phyloP scores from a whole-genome alignment of 2,113 vertebrate species.

The Otocyon megalotis region DNA sequence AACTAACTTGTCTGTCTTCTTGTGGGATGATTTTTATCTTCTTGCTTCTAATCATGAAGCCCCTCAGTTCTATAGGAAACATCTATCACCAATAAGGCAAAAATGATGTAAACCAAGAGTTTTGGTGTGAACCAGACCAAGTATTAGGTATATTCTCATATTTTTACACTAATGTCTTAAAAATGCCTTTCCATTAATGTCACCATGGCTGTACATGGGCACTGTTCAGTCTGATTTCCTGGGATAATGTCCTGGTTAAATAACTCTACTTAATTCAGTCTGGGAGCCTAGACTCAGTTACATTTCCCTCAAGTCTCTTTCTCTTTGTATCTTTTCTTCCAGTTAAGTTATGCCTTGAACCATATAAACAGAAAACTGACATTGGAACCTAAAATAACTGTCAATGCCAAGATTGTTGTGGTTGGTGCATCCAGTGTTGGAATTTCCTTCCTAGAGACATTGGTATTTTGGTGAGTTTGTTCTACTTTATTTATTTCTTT shows the following conservation, averaged over 20 bases:
- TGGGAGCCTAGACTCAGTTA: not conserved
- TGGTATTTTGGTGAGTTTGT: slow-evolving; percentile 94
- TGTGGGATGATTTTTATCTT: slow-evolving; percentile 26
- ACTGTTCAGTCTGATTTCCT: slow-evolving; percentile 13
- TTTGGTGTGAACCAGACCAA: not conserved
- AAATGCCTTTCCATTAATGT: slow-evolving; percentile 12
- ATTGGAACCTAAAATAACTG: slow-evolving; percentile 90
- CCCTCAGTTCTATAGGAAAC: not conserved
- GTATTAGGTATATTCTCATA: not conserved
- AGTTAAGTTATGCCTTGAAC: slow-evolving; percentile 92
- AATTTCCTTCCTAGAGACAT: slow-evolving; percentile 93
- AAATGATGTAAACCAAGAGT: slow-evolving; percentile 19
- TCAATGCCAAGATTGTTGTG: slow-evolving; percentile 94
- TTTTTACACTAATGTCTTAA: slow-evolving; percentile 3
- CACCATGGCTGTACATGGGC: not conserved
- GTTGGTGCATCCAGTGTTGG: slow-evolving; percentile 95
- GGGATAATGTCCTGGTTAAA: not conserved
- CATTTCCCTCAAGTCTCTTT: not conserved
- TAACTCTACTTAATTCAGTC: not conserved
- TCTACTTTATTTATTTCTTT: slow-evolving; percentile 64
- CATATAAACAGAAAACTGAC: slow-evolving; percentile 94
- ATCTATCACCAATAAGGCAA: not conserved
- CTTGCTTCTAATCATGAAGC: not conserved
- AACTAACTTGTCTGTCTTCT: not conserved
- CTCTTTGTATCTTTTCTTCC: slow-evolving; percentile 56